Base-by-base conservation (phyloP, 1,140 invertebrate genomes). In the Drosophila azteca region DNA sequence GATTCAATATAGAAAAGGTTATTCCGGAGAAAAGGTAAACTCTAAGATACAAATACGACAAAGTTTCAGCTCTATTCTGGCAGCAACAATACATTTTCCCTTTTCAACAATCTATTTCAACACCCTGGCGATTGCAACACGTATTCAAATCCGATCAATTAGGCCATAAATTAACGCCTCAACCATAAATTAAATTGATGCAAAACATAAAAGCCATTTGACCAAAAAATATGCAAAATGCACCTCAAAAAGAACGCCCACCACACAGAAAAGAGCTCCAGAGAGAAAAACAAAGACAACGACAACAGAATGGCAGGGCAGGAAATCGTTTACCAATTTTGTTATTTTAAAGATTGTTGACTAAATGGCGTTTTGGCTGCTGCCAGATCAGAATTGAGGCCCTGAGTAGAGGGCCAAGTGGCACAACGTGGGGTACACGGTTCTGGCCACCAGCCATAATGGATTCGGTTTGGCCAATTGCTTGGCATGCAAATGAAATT, bases 101-200 rank as follows among this genome's bases (percentile, higher is more conserved):
- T 26, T 31, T 29, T 22, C 43, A 66, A 67, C 50, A 62, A 69
- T 55, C 22, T 41, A 62, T 80, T 87, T 74, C 73, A 59, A 81
- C 81, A 85, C 72, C 63, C 43, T 43, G 50, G 20, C 17, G 9
- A 65, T 85, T 85, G 61, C 75, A 77, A 68, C 81, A 81, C 53
- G 46, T 71, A 82, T 76, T 79, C 83, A 88, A 83, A 88, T 79
- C 58, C 57, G 75, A 88, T 76, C 83, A 87, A 87, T 87, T 87
- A 87, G 83, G 67, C 76, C 79, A 79, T 88, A 88, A 87, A 87
- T 87, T 87, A 87, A 87, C 83, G 83, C 83, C 83, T 79, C 35
- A 79, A 50, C 79, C 83, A 61, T 79, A 77, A 83, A 87, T 87
- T 88, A 87, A 85, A 87, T 75, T 81, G 74, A 82, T 61, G 78